Evolutionary conservation across 2,797 vertebrate genomes (phyloP), one percentile per base, ranked within the genome.

Genomic region (Rhinichthys osculus): DNA sequence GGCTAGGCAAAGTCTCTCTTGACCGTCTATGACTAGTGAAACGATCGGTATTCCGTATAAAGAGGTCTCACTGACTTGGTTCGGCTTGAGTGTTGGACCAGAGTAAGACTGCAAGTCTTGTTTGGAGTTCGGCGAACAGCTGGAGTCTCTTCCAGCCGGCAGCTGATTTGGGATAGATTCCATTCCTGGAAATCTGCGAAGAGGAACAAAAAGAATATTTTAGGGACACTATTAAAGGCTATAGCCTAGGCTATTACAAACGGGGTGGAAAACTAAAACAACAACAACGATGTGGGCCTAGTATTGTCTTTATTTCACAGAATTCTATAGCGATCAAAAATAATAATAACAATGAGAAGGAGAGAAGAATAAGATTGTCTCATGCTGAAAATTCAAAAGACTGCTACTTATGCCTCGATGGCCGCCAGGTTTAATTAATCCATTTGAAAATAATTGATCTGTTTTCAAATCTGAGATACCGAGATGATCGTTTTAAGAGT

Each of bases 1-100:
- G 0, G 97, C 97, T 57, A 98, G 94, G 82, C 97, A 98, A 84
- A 98, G 96, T 91, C 97, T 95, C 93, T 99, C 98, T 93, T 97
- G 97, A 59, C 97, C 97, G 93, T 99, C 98, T 91, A 99, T 99
- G 85, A 99, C 98, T 94, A 99, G 93, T 33, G 97, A 99, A 77
- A 99, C 98, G 89, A 99, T 99, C 87, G 98, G 98, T 92, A 99
- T 97, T 91, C 98, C 98, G 91, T 99, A 99, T 91, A 99, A 94
- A 40, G 96, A 95, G 44, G 97, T 98, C 94, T 98, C 96, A 57
- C 97, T 97, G 90, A 99, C 98, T 91, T 99, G 97, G 95, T 99
- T 99, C 90, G 98, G 97, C 88, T 99, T 99, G 73, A 98, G 94
- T 87, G 95, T 95, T 90, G 96, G 86, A 90, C 94, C 95, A 66